phyloP scores from a whole-genome alignment of 1,140 invertebrate species.

The Charaxes varanes region DNA sequence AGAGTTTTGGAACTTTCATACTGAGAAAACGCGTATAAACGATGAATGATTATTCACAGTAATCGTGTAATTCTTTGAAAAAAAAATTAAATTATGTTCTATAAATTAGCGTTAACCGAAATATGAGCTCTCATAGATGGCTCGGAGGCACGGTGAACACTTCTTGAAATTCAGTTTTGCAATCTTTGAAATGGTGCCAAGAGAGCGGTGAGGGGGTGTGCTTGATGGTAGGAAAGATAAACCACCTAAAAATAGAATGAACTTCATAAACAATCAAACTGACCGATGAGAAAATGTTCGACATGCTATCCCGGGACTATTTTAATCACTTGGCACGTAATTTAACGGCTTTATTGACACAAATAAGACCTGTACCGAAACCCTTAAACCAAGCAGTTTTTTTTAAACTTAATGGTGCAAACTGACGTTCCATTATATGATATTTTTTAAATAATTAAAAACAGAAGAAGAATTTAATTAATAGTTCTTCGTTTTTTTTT shows the following conservation, averaged over 20 bases:
- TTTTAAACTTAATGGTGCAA: too few relatives aligned
- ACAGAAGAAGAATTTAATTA: too few relatives aligned
- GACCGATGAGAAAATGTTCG: not conserved
- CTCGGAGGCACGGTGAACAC: not conserved
- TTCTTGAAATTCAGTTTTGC: conserved; percentile 54
- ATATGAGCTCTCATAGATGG: too few relatives aligned
- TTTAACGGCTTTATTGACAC: conserved; percentile 9
- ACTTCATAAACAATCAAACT: conserved; percentile 60
- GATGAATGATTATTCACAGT: too few relatives aligned
- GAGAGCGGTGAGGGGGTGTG: conserved; percentile 44
- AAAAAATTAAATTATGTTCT: not conserved
- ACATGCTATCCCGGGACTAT: conserved; percentile 5
- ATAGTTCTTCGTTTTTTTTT: too few relatives aligned
- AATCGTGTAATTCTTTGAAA: not conserved
- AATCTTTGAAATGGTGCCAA: conserved; percentile 61
- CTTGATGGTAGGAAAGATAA: conserved; percentile 62
- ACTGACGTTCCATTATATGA: too few relatives aligned
- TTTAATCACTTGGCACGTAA: conserved; percentile 7
- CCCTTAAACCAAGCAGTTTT: too few relatives aligned
- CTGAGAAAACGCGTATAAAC: too few relatives aligned
- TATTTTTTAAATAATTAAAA: too few relatives aligned
- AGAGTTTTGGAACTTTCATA: too few relatives aligned
- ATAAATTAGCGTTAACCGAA: not conserved
- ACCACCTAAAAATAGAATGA: conserved; percentile 57
- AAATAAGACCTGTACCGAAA: not conserved